phyloP scores from a whole-genome alignment of 2,113 vertebrate species.

The Lampris megalopsis region DNA sequence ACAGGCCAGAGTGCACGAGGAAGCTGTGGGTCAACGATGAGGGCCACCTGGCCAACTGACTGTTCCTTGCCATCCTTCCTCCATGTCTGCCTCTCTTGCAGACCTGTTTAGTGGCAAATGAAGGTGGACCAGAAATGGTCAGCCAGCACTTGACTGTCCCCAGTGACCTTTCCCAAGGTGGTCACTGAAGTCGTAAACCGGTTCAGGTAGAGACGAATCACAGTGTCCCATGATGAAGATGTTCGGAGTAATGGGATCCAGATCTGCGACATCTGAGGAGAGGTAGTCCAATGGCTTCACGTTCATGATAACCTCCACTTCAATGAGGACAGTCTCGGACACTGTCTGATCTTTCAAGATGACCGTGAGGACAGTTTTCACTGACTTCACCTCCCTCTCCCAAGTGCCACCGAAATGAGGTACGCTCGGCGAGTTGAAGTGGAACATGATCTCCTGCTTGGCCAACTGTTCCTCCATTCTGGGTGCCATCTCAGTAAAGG shows the following conservation, averaged over 20 bases:
- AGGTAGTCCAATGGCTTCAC: neutral
- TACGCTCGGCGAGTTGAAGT: neutral
- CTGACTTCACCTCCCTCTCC: neutral
- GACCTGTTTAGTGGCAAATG: too few species aligned
- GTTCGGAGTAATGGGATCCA: neutral
- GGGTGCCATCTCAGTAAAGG: too few species aligned
- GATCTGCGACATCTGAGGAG: neutral
- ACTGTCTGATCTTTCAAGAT: too few species aligned
- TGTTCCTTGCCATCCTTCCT: too few species aligned
- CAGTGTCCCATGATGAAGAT: neutral
- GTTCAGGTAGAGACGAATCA: neutral
- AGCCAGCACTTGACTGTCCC: too few species aligned
- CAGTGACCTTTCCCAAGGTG: neutral
- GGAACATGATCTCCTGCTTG: neutral
- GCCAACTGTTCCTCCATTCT: too few species aligned
- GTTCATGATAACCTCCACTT: neutral
- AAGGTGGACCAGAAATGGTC: too few species aligned
- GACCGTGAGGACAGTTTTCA: neutral
- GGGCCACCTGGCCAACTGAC: too few species aligned
- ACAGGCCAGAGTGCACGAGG: too few species aligned
- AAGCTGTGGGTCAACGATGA: too few species aligned
- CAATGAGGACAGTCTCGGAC: neutral
- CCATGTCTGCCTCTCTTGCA: too few species aligned
- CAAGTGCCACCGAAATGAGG: neutral
- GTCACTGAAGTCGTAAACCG: neutral